Percentiles rank a stretch among this genome's conserved stretches.
Conservation (phyloP, 2,888 invertebrate genomes). For the Euzetes globulus region DNA sequence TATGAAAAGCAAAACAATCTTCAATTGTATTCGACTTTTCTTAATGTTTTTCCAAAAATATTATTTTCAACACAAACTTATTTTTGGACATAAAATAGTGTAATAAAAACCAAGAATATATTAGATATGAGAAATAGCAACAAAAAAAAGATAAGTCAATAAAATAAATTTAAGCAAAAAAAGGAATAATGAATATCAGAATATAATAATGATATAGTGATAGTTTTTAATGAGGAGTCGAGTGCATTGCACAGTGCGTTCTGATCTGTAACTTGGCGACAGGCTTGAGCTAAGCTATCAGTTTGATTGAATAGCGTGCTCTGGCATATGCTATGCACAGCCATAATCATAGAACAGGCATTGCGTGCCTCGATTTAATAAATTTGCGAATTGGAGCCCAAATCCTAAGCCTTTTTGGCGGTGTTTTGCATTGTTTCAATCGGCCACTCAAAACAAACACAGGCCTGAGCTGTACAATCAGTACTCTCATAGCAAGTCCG, state of each 20-base stretch:
- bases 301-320: conserved; percentile 23
- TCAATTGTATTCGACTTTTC: background rate
- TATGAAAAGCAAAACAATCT: background rate
- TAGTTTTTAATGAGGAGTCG: conserved; percentile 25
- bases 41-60: background rate
- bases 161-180: conserved; percentile 14
- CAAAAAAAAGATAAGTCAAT: background rate
- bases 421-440: background rate
- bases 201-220: conserved; percentile 19
- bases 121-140: background rate
- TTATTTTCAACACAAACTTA: background rate
- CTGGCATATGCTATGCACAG: background rate
- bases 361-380: conserved; percentile 23
- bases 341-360: background rate
- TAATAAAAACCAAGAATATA: background rate
- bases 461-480: background rate
- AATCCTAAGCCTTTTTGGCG: conserved; percentile 20
- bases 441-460: background rate
- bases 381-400: background rate
- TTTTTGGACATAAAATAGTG: background rate
- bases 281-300: conserved; percentile 1
- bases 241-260: conserved; percentile 5
- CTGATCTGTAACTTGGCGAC: conserved; percentile 6
- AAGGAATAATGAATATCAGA: background rate
- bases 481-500: background rate